A percentile compares a stretch with the other conserved stretches of the same genome.
Evolutionary conservation across 2,888 invertebrate genomes (phyloP).

Genomic region (Brachyptera risi): DNA sequence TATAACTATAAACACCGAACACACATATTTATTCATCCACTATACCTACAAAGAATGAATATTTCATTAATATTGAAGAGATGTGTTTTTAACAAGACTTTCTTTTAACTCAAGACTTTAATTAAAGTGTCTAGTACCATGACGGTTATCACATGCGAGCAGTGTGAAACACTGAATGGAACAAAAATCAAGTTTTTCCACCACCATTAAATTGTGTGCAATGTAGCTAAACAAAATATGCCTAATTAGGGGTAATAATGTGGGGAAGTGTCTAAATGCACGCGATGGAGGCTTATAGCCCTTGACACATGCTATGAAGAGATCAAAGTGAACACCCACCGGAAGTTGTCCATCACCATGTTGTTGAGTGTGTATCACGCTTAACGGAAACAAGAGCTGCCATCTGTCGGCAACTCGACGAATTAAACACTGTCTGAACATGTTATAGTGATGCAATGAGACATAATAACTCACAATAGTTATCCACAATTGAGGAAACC

Average conservation of each 20-base stretch:
- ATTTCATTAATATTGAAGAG: too few relatives aligned
- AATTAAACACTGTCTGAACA: neutral
- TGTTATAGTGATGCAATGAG: neutral
- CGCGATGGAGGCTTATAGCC: neutral
- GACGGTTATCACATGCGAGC: too few relatives aligned
- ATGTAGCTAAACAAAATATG: neutral
- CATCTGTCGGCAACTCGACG: slow-evolving; percentile 20
- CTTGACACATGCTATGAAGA: slow-evolving; percentile 20
- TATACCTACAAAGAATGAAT: too few relatives aligned
- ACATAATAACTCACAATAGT: neutral
- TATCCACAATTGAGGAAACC: too few relatives aligned
- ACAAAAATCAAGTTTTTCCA: too few relatives aligned
- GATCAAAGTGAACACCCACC: slow-evolving; percentile 12
- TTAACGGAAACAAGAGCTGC: slow-evolving; percentile 17
- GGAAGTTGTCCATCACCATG: slow-evolving; percentile 12
- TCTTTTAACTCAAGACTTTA: too few relatives aligned
- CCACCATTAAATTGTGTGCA: too few relatives aligned
- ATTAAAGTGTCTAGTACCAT: too few relatives aligned
- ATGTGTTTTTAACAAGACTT: too few relatives aligned
- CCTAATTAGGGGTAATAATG: slow-evolving; percentile 1
- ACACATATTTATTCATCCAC: too few relatives aligned
- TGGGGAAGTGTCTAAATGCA: neutral
- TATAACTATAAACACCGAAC: too few relatives aligned
- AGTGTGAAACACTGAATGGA: too few relatives aligned
- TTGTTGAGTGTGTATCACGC: slow-evolving; percentile 5